phyloP scores from a whole-genome alignment of 2,113 vertebrate genomes.

The Corythornis cristatus region DNA sequence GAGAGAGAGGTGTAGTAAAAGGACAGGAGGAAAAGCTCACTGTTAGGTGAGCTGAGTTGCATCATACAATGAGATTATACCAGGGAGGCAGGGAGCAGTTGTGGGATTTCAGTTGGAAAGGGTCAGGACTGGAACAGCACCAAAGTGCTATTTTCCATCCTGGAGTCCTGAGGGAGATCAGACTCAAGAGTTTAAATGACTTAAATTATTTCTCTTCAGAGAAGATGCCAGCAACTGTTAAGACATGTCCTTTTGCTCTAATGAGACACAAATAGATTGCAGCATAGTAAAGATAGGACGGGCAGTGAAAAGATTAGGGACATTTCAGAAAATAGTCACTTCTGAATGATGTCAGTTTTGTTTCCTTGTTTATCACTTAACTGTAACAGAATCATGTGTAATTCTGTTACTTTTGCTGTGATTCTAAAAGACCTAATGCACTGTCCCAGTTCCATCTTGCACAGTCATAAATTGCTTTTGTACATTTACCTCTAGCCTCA shows the following conservation, averaged over 20 bases:
- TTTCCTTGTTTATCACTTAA: not conserved
- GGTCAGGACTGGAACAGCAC: not conserved
- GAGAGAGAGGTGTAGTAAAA: not conserved
- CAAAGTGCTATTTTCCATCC: accelerated
- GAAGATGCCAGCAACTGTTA: not conserved
- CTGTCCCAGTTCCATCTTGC: not conserved
- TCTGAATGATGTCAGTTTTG: not conserved
- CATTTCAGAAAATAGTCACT: not conserved
- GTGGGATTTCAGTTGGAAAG: not conserved
- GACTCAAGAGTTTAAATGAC: not conserved
- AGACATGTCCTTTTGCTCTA: not conserved
- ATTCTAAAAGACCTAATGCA: not conserved
- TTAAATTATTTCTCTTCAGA: not conserved
- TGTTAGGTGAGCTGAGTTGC: accelerated
- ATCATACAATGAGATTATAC: not conserved
- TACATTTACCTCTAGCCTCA: not conserved
- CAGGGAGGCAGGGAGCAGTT: not conserved
- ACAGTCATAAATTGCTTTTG: not conserved
- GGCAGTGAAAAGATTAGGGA: not conserved
- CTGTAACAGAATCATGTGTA: not conserved
- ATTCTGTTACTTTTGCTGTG: not conserved
- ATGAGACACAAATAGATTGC: not conserved
- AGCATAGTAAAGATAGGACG: not conserved
- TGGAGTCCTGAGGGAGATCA: not conserved
- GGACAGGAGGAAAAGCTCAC: not conserved